Conservation (phyloP, 2,113 vertebrate species). For the human region DNA sequence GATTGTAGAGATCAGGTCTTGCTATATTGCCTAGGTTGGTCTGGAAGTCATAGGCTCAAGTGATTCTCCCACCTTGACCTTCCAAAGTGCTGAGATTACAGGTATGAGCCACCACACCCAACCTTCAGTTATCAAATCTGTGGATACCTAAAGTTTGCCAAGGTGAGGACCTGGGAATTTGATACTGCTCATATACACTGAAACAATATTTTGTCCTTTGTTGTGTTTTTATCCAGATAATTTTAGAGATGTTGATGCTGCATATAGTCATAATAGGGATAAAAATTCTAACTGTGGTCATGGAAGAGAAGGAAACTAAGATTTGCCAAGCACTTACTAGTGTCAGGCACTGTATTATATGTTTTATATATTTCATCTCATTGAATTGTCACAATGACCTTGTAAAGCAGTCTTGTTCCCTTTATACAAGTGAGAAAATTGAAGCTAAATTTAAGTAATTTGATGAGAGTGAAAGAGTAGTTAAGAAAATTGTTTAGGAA, state of each 20-base stretch:
- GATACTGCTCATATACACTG: neutral
- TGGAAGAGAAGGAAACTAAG: neutral
- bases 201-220: neutral
- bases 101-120: no score
- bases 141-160: neutral
- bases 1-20: no score
- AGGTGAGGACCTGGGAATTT: neutral
- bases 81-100: no score
- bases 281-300: neutral
- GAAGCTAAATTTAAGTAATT: neutral
- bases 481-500: neutral
- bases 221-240: neutral
- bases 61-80: no score
- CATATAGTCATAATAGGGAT: neutral
- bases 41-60: no score
- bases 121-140: neutral
- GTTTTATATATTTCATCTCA: neutral
- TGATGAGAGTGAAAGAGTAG: slow-evolving; percentile 25
- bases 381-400: neutral
- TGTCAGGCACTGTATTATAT: neutral
- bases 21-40: no score
- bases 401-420: neutral
- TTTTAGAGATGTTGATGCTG: neutral
- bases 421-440: neutral
- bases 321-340: neutral